Evolutionary conservation across 23 tunicate species (phyloP), one percentile per base, ranked within the genome.

Genomic region (Halocynthia roretzi): DNA sequence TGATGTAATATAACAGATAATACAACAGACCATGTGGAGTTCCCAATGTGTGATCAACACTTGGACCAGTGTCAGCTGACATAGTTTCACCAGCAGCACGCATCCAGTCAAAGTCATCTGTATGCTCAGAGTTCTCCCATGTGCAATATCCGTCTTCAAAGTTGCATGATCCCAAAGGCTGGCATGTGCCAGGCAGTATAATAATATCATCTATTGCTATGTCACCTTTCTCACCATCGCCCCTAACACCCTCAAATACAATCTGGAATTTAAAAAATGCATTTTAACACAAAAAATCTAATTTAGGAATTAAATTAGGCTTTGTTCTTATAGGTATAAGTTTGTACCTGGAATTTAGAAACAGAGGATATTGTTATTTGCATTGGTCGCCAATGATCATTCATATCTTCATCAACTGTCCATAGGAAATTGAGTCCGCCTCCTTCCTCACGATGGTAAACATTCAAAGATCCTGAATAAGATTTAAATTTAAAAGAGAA

Each of bases 51-150:
- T 92, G 98, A 82, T 92, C 98, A 51, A 56, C 67, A 5, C 82
- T 72, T 8, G 98, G 98, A 61, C 98, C 98, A 21, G 88, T 82
- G 22, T 83, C 87, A 14, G 90, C 87, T 49, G 85, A 71, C 98
- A 86, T 82, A 8, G 92, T 77, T 44, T 92, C 92, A 2, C 98
- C 98, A 61, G 85, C 85, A 17, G 82, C 81, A 60, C 87, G 52
- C 22, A 92, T 78, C 98, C 98, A 92, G 75, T 92, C 98, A 53
- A 92, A 92, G 69, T 92, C 98, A 60, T 92, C 98, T 21, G 71
- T 52, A 22, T 85, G 64, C 63, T 85, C 86, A 17, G 98, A 92
- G 72, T 92, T 92, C 58, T 92, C 88, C 98, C 98, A 92, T 8
- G 98, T 92, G 72, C 98, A 92, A 70, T 83, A 64, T 58, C 92